Evolutionary conservation across 2,797 vertebrate genomes (phyloP).

Genomic region (Thunnus albacares): DNA sequence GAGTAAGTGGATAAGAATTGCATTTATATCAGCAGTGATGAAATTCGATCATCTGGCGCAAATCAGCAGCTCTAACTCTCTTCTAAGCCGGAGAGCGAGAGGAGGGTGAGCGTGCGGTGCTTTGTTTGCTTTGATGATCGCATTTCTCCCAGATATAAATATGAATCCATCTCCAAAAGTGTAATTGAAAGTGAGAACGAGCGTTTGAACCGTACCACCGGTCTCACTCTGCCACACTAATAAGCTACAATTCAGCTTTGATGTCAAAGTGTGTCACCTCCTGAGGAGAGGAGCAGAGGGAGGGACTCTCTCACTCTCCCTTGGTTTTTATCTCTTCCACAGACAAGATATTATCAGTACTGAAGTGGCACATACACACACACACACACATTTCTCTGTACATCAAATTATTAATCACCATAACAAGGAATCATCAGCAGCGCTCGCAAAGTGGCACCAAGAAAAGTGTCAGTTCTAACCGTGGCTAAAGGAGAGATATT

Average conservation of each 20-base stretch:
- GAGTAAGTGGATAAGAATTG: conserved; percentile 44
- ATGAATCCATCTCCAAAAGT: conserved; percentile 69
- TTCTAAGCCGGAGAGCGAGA: conserved; percentile 15
- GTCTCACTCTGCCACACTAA: conserved; percentile 75
- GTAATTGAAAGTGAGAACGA: conserved; percentile 78
- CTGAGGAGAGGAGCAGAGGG: conserved; percentile 65
- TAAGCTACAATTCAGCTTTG: conserved; percentile 82
- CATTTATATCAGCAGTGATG: conserved; percentile 40
- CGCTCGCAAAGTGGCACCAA: conserved; percentile 53
- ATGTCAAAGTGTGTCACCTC: conserved; percentile 83
- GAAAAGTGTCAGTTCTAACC: conserved; percentile 54
- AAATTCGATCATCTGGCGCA: conserved; percentile 56
- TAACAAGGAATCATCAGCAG: conserved; percentile 53
- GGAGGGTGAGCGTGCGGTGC: conserved; percentile 23
- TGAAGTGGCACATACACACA: conserved; percentile 29
- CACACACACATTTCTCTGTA: conserved; percentile 34
- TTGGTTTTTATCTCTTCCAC: conserved; percentile 31
- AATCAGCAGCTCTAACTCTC: conserved; percentile 46
- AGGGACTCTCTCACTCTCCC: conserved; percentile 44
- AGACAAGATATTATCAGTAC: conserved; percentile 57
- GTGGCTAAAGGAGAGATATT: conserved; percentile 58
- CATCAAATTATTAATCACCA: conserved; percentile 69
- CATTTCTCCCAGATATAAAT: conserved; percentile 72
- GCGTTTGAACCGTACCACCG: conserved; percentile 68
- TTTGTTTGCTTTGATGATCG: conserved; percentile 84